phyloP scores from a whole-genome alignment of 2,113 vertebrate genomes.

The Anoplopoma fimbria region DNA sequence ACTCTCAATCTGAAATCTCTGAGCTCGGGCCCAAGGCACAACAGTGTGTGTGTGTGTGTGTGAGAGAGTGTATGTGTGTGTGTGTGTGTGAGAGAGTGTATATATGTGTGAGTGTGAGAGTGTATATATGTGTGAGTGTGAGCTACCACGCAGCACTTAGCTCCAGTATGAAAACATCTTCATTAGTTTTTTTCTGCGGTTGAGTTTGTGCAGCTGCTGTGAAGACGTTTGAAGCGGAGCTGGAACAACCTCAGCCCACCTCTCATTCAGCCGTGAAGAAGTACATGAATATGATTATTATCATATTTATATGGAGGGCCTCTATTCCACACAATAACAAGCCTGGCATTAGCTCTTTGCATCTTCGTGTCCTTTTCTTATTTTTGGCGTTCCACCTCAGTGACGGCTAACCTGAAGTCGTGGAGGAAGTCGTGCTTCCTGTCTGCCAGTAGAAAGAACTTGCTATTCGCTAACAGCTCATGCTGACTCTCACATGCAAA shows the following conservation, averaged over 20 bases:
- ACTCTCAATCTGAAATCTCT: slow-evolving; percentile 17
- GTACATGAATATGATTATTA: neutral
- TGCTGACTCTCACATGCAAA: slow-evolving; percentile 30
- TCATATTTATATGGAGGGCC: neutral
- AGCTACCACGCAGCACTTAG: slow-evolving; percentile 22
- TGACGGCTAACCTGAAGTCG: neutral
- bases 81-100: neutral
- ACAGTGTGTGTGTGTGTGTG: slow-evolving; percentile 15
- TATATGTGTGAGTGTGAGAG: slow-evolving; percentile 9
- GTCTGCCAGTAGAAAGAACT: neutral
- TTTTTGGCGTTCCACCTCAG: neutral
- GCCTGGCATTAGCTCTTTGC: neutral
- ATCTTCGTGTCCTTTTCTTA: neutral
- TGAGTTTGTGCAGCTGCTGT: slow-evolving; percentile 52
- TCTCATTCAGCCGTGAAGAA: slow-evolving; percentile 21
- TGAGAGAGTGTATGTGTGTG: slow-evolving; percentile 11
- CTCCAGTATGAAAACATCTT: slow-evolving; percentile 39
- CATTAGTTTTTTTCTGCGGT: slow-evolving; percentile 30
- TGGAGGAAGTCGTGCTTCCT: neutral
- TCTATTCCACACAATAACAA: neutral
- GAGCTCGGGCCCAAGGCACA: too few relatives aligned
- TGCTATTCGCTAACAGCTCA: slow-evolving; percentile 9
- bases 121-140: slow-evolving; percentile 7
- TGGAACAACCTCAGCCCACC: slow-evolving; percentile 17
- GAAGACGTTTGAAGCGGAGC: slow-evolving; percentile 19